Percentiles rank a stretch among this genome's conserved stretches.
Evolutionary conservation across 2,797 vertebrate genomes (phyloP).

Genomic region (Urosaurus nigricauda): DNA sequence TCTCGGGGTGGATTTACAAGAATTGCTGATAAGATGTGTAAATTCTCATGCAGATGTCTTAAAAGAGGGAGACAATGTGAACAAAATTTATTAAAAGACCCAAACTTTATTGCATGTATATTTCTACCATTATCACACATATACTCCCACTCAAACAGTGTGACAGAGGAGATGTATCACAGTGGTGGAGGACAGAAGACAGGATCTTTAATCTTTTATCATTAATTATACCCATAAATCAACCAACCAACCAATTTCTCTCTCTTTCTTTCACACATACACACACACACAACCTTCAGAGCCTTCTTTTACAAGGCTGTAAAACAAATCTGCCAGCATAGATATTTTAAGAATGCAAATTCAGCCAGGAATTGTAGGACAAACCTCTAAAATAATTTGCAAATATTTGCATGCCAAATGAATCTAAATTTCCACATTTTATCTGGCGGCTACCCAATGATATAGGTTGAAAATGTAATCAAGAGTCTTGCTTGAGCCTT

Average conservation of each 20-base stretch:
- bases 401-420: neutral
- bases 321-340: neutral
- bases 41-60: neutral
- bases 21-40: neutral
- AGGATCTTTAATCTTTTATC: neutral
- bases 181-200: neutral
- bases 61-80: neutral
- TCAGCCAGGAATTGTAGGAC: neutral
- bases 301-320: neutral
- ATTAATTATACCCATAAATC: constrained; percentile 19
- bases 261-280: neutral
- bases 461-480: neutral
- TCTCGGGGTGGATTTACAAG: neutral
- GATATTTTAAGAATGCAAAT: neutral
- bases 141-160: neutral
- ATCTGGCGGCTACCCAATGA: neutral
- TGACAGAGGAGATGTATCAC: neutral
- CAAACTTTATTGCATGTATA: constrained; percentile 2
- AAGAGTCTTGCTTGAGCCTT: neutral
- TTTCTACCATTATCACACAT: neutral
- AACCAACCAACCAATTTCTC: no score
- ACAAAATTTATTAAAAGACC: constrained; percentile 13
- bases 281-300: neutral
- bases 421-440: neutral
- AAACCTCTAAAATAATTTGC: neutral